Evolutionary conservation across 2,888 invertebrate species (phyloP).

Genomic region (Scaptomyza parva): DNA sequence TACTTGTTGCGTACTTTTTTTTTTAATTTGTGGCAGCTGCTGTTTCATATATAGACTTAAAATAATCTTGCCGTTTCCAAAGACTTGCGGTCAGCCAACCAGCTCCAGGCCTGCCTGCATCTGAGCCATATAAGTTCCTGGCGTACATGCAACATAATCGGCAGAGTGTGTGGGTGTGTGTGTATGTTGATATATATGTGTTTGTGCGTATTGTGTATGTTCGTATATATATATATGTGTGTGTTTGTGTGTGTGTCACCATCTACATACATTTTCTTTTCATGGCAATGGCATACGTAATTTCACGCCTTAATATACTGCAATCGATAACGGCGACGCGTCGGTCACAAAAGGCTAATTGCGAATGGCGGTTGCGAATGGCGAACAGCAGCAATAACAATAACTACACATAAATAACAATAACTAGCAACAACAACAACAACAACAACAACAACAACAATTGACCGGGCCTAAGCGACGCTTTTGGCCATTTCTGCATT

Average conservation of each 20-base stretch:
- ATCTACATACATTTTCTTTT: constrained; percentile 5
- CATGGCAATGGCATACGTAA: constrained; percentile 47
- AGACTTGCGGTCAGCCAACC: too few species aligned
- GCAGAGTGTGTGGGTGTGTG: too few species aligned
- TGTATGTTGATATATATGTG: too few species aligned
- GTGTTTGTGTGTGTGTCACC: constrained; percentile 31
- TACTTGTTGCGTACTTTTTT: constrained; percentile 53
- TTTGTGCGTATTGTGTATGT: too few species aligned
- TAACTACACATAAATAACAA: constrained; percentile 4
- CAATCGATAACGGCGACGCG: constrained; percentile 63
- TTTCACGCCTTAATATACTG: constrained; percentile 68
- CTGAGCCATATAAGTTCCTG: too few species aligned
- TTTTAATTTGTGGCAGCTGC: too few species aligned
- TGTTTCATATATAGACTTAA: too few species aligned
- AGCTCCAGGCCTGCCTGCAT: too few species aligned
- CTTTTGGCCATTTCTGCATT: constrained; percentile 69
- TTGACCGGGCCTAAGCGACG: constrained; percentile 36
- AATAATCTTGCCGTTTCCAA: too few species aligned
- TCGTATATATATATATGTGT: too few species aligned
- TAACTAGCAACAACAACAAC: constrained; percentile 19
- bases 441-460: constrained; percentile 18
- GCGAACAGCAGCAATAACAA: too few species aligned
- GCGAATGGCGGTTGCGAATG: constrained; percentile 61
- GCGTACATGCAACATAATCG: too few species aligned
- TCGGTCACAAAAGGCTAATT: constrained; percentile 66